phyloP scores from a whole-genome alignment of 1,140 invertebrate genomes.

The Drosophila burlai region DNA sequence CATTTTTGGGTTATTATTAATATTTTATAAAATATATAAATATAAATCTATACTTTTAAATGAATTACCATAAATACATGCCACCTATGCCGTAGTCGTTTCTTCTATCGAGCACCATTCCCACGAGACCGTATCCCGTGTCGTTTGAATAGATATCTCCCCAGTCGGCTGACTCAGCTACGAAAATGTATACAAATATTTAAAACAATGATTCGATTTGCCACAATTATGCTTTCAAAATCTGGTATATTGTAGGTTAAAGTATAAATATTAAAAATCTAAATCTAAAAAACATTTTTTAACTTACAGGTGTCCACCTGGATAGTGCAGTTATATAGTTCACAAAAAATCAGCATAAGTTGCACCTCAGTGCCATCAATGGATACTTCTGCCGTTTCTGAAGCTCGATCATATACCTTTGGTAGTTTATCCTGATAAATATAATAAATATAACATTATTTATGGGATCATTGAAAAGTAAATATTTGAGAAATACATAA shows the following conservation, averaged over 20 bases:
- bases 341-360: constrained; percentile 63
- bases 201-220: not conserved
- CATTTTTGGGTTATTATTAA: not conserved
- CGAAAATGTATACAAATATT: not conserved
- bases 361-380: constrained; percentile 74
- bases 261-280: too few species aligned
- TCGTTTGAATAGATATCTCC: constrained; percentile 61
- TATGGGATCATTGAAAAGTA: not conserved
- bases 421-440: constrained; percentile 39
- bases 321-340: constrained; percentile 68
- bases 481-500: constrained; percentile 39
- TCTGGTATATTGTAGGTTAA: too few species aligned
- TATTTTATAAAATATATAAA: not conserved
- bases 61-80: constrained; percentile 54
- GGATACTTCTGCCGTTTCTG: constrained; percentile 17
- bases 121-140: constrained; percentile 62
- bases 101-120: constrained; percentile 59
- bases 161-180: constrained; percentile 60
- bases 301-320: constrained; percentile 66
- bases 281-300: not conserved
- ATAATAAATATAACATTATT: not conserved
- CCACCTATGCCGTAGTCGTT: constrained; percentile 62
- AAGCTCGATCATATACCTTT: constrained; percentile 37
- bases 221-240: not conserved
- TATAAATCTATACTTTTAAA: not conserved